phyloP scores from a whole-genome alignment of 2,797 vertebrate genomes.

The Knipowitschia caucasica region DNA sequence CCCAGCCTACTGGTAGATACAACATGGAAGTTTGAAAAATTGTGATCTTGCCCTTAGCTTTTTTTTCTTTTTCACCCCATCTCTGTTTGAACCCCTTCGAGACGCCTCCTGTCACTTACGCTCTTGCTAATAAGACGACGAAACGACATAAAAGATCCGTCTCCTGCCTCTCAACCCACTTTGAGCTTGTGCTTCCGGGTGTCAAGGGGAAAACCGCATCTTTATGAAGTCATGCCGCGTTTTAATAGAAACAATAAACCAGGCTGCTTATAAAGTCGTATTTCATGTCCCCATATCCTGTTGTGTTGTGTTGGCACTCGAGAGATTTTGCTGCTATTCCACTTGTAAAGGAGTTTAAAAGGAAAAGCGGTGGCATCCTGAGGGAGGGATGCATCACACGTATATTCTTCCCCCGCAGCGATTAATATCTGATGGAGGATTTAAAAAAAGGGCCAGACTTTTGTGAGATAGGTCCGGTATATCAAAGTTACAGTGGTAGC shows the following conservation, averaged over 20 bases:
- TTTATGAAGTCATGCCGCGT: conserved; percentile 63
- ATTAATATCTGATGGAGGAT: conserved; percentile 68
- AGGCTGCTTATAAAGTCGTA: conserved; percentile 68
- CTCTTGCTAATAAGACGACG: conserved; percentile 76
- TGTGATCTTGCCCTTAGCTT: conserved; percentile 55
- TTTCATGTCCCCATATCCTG: conserved; percentile 63
- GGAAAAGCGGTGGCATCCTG: conserved; percentile 58
- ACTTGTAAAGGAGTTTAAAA: conserved; percentile 49
- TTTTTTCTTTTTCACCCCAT: conserved; percentile 29
- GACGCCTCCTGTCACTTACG: conserved; percentile 64
- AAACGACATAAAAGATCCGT: conserved; percentile 70
- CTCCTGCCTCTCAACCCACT: conserved; percentile 63
- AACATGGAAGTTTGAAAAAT: conserved; percentile 28
- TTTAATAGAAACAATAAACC: conserved; percentile 76
- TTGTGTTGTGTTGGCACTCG: conserved; percentile 57
- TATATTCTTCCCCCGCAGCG: conserved; percentile 68
- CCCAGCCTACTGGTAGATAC: no score
- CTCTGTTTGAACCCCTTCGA: conserved; percentile 58
- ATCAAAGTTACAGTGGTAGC: conserved; percentile 71
- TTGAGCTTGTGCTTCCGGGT: conserved; percentile 63
- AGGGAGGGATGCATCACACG: conserved; percentile 69
- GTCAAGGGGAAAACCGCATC: conserved; percentile 47
- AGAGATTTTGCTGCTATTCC: conserved; percentile 42
- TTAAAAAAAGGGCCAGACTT: conserved; percentile 75
- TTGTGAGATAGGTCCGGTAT: conserved; percentile 74